Evolutionary conservation across 2,888 invertebrate genomes (phyloP), one percentile per base, ranked within the genome.

Genomic region (Dynastes tityus): DNA sequence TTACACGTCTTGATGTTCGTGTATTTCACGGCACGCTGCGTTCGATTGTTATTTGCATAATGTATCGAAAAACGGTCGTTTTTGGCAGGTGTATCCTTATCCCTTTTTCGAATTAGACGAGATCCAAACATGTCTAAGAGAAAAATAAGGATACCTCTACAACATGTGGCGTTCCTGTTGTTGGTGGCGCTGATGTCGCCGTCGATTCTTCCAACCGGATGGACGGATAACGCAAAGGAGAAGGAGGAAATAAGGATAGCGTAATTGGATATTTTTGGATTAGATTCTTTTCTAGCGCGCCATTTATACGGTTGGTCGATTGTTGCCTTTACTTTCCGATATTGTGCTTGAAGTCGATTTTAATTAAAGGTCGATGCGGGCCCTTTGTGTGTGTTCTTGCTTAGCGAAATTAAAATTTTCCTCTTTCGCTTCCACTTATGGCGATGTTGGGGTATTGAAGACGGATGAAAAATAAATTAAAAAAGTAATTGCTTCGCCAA

Each of bases 21-120:
- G 73, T 61, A 58, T 73, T 73, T 55, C 49, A 55, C 71, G 55
- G 58, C 16, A 13, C n/a, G 55, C 22, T 40, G 49, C 55, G 16
- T 40, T 71, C 40, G 40, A 58, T 73, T 58, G 58, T 58, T 73
- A 73, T 73, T 73, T 73, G 40, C 73, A 73, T 73, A 73, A 73
- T 40, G 58, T 73, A 73, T 73, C 73, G 73, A 45, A 67, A 1
- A 45, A 9, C 11, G n/a, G 0, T 11, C 2, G 63, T 2, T 32
- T 13, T 22, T 63, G 32, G 2, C 32, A 29, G 63, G 63, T 32
- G 29, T n/a, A 32, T 11, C 27, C 8, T 32, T 27, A 63, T 63
- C 32, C 63, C 63, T n/a, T 8, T 32, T 13, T 16, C 55, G 55
- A 13, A 3, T 55, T 16, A 55, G 55, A 55, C 55, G 3, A 55